These are phyloP conservation scores for Stichopus horrens DNA, from an alignment of 53 echinoderm and acorn worm genomes.

Conservation along the genomic window DNA sequence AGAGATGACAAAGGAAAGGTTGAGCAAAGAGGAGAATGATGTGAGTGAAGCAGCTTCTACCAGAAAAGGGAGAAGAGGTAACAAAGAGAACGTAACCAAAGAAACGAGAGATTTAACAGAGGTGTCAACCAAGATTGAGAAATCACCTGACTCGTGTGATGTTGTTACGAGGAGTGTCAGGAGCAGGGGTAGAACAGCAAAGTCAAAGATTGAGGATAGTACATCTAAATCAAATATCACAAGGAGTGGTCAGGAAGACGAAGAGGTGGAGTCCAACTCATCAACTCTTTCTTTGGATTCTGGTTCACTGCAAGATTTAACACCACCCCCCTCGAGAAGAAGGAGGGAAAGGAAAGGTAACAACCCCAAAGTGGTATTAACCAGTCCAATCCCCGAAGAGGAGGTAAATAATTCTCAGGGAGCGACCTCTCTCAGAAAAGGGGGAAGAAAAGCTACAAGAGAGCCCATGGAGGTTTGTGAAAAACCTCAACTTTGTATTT, in stretches of 20 bases:
- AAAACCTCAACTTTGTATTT: too few relatives aligned
- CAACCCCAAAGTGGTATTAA: slow-evolving; percentile 5
- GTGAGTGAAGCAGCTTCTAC: background rate
- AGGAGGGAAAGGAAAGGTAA: slow-evolving; percentile 1
- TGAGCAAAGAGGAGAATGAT: slow-evolving; percentile 10
- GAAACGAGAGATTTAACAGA: background rate
- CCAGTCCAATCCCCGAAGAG: background rate
- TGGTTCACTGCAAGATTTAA: background rate
- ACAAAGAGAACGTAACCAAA: background rate
- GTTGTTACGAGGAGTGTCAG: background rate
- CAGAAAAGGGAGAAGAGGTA: background rate
- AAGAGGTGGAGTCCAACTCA: background rate
- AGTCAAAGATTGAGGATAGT: background rate
- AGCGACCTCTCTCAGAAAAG: slow-evolving; percentile 22
- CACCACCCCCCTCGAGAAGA: background rate
- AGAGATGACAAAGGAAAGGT: background rate
- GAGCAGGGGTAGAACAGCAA: background rate
- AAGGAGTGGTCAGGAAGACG: background rate
- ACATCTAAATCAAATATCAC: background rate
- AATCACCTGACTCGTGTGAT: background rate
- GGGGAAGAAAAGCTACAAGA: slow-evolving; percentile 35
- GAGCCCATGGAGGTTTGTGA: background rate
- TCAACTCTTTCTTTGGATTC: slow-evolving; percentile 21
- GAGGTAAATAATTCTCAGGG: slow-evolving; percentile 1
- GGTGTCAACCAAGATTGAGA: background rate